Evolutionary conservation across 64 coral and sea anemone species (phyloP).

Genomic region (Actinia tenebrosa): DNA sequence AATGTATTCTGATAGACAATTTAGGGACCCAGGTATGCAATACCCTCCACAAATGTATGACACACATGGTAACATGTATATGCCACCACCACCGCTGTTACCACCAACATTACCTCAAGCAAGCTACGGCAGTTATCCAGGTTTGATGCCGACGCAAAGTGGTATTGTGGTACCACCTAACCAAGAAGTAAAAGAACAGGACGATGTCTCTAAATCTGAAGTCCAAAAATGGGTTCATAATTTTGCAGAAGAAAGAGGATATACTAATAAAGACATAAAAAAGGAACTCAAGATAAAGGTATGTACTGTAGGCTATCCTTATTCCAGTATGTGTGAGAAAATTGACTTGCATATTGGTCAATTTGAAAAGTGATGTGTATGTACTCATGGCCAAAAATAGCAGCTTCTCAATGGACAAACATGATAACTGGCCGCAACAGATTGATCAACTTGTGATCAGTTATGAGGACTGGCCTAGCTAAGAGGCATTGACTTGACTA

Average conservation of each 20-base stretch:
- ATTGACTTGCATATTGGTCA: too few relatives aligned
- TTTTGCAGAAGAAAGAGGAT: slow-evolving; percentile 32
- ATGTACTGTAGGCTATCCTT: not conserved
- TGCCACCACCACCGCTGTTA: not conserved
- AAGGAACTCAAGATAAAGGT: slow-evolving; percentile 1
- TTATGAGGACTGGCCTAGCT: too few relatives aligned
- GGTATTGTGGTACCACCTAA: not conserved
- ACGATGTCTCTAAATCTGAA: not conserved
- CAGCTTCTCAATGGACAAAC: too few relatives aligned
- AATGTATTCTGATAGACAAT: not conserved
- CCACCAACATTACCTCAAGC: not conserved
- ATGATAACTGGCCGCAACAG: too few relatives aligned
- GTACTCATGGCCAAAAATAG: too few relatives aligned
- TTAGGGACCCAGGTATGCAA: not conserved
- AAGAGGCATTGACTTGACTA: too few relatives aligned
- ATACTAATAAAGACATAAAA: not conserved
- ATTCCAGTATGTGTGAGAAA: too few relatives aligned
- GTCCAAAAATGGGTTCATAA: slow-evolving; percentile 31
- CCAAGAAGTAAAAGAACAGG: not conserved
- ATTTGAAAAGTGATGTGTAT: too few relatives aligned
- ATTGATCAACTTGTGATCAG: too few relatives aligned
- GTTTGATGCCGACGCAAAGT: not conserved
- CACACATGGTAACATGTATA: not conserved
- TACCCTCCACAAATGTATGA: not conserved
- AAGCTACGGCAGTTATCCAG: not conserved